Conservation (phyloP, 1,140 invertebrate species). For the Telenomus remus region DNA sequence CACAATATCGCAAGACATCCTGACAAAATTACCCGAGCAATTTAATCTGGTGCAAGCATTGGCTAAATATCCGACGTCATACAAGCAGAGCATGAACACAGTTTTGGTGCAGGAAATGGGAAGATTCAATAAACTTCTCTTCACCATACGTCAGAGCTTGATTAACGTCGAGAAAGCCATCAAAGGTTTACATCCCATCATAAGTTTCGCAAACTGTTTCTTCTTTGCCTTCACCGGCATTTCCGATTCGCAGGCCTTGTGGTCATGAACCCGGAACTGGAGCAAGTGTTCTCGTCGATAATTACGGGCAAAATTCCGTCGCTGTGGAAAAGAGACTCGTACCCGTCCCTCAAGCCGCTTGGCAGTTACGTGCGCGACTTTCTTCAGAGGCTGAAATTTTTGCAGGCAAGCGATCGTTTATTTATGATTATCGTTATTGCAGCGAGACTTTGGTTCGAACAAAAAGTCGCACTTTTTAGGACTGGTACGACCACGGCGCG, state of each 20-base stretch:
- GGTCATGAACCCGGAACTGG: conserved; percentile 89
- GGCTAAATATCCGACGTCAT: conserved; percentile 85
- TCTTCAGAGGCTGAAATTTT: conserved; percentile 85
- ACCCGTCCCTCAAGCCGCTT: conserved; percentile 94
- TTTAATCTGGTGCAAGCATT: conserved; percentile 82
- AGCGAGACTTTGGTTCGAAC: too few relatives aligned
- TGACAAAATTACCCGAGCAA: conserved; percentile 84
- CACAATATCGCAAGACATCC: conserved; percentile 83
- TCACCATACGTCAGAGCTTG: conserved; percentile 84
- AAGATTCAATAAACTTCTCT: conserved; percentile 89
- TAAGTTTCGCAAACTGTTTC: neutral
- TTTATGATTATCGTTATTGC: too few relatives aligned
- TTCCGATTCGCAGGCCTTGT: conserved; percentile 79
- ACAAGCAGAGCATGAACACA: conserved; percentile 94
- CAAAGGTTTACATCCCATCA: conserved; percentile 80
- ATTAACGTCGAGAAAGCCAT: conserved; percentile 90
- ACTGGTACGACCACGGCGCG: conserved; percentile 89
- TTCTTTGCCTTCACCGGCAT: conserved; percentile 15
- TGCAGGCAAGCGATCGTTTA: conserved; percentile 78
- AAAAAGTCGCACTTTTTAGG: conserved; percentile 69
- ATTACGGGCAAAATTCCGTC: conserved; percentile 88
- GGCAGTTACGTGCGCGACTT: conserved; percentile 93
- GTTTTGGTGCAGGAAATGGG: conserved; percentile 96
- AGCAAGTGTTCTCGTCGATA: conserved; percentile 90
- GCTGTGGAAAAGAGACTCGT: conserved; percentile 89